Base-by-base conservation (phyloP, 2,797 vertebrate species). In the Sebastes matsubarae region DNA sequence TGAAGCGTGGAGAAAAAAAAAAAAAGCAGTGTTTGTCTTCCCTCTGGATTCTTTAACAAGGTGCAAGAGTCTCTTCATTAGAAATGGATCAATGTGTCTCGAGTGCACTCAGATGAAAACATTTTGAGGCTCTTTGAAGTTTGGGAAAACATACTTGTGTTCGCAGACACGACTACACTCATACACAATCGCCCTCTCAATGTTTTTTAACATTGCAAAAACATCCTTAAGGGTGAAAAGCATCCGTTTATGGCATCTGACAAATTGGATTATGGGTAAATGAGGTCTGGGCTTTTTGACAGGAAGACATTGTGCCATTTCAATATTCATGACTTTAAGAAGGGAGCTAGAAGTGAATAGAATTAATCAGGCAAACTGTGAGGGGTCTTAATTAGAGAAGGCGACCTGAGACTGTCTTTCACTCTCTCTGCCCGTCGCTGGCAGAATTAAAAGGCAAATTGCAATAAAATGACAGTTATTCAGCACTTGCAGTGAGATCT, bases 351-450 rank as follows among this genome's bases (percentile, higher is more conserved):
- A 84, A 86, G 82, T 86, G 72, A 91, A 91, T 71, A 69, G 81
- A 88, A 90, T 89, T 81, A 88, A 91, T 92, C 83, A 89, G 46
- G 16, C 61, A 87, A 89, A 87, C 67, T 77, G 66, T 32, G 71
- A 92, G 78, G 36, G 75, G 81, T 89, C 83, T 88, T 88, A 87
- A 93, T 92, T 91, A 92, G 58, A 76, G 77, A 77, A 55, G 46
- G 36, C 4, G 27, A 86, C 76, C 71, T 61, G 73, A 82, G 55
- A 82, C 67, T 1, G 64, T 42, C 84, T 80, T 72, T 65, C 8
- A 20, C 18, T 72, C 64, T 34, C 38, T 72, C 66, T 27, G 30
- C 42, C 32, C 20, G 24, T 46, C 30, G 25, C 61, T 32, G 36
- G 9, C 32, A 60, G 50, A 87, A 79, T 68, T 74, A 82, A 85